These are phyloP conservation scores for Eremophila alpestris DNA, from an alignment of 2,797 vertebrate species.

Conservation along the genomic window DNA sequence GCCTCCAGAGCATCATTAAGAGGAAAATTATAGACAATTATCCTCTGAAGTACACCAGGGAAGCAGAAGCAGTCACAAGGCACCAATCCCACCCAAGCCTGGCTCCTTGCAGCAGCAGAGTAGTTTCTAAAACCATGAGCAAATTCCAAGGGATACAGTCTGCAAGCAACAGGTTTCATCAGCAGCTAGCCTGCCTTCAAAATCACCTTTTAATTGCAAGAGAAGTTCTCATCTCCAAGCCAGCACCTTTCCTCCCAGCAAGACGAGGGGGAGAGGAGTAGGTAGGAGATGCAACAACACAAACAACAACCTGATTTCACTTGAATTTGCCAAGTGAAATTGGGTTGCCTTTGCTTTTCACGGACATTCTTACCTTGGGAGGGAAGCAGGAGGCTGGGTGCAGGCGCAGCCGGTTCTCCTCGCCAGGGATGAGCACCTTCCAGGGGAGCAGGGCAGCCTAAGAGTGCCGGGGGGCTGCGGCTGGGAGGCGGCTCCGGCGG, in stretches of 20 bases:
- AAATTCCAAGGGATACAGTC: not conserved
- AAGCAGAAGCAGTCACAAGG: not conserved
- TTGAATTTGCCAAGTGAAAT: not conserved
- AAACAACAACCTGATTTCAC: not conserved
- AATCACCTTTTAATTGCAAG: not conserved
- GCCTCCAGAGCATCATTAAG: constrained; percentile 31
- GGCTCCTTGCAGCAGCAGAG: not conserved
- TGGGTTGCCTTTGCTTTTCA: not conserved
- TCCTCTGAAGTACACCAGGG: not conserved
- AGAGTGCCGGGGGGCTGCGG: accelerated
- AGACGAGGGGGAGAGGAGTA: not conserved
- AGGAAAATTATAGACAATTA: constrained; percentile 43
- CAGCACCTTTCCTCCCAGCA: not conserved
- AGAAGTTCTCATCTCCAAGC: not conserved
- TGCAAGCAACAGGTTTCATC: not conserved
- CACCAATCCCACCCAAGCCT: not conserved
- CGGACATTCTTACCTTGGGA: constrained; percentile 23
- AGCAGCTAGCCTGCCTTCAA: not conserved
- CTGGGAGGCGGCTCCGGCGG: not conserved
- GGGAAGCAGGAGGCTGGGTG: not conserved
- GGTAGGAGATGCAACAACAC: accelerated
- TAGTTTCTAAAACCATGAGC: not conserved
- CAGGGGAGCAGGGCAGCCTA: not conserved
- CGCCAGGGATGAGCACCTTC: not conserved
- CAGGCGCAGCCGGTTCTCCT: accelerated